Conservation (phyloP, 2,113 vertebrate genomes). For the cat (Felis catus) region F.catus_Fca126_mat1.0 CM031421.1:104884501-104885000, state of each 20-base stretch:
- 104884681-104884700: not conserved
- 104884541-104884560: not conserved
- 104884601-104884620: not conserved
- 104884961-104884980: not conserved
- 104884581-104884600: not conserved
- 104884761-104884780: not conserved
- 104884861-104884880: not conserved
- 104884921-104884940: not conserved
- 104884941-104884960: not conserved
- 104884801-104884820: not conserved
- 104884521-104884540: not conserved
- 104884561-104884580: not conserved
- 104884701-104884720: constrained; percentile 38
- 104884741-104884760: constrained; percentile 37
- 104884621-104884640: not conserved
- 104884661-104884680: not conserved
- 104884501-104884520: not conserved
- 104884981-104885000: not conserved
- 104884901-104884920: not conserved
- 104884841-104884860: not conserved
- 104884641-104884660: not conserved
- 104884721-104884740: not conserved
- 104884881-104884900: not conserved
- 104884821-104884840: not conserved
- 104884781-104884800: not conserved